Conservation (phyloP, 2,797 vertebrate species). For the Macrochelys suwanniensis region DNA sequence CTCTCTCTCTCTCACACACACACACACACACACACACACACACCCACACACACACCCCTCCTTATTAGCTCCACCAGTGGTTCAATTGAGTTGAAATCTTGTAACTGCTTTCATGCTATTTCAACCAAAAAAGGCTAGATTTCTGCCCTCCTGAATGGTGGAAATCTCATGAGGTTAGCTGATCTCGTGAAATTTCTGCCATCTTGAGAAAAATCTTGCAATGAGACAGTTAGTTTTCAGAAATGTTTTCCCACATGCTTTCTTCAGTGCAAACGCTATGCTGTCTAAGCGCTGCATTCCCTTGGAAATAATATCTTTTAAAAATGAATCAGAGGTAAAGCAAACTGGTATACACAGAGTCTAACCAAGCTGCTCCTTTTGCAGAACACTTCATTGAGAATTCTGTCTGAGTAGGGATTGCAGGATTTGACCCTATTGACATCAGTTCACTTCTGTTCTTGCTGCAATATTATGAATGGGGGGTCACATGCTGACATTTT, state of each 20-base stretch:
- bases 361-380: neutral
- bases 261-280: neutral
- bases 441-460: neutral
- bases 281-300: neutral
- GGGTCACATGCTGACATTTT: neutral
- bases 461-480: neutral
- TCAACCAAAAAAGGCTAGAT: neutral
- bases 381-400: neutral
- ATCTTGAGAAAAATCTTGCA: neutral
- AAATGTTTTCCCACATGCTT: neutral
- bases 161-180: neutral
- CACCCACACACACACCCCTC: too few relatives aligned
- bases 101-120: neutral
- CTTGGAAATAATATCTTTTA: neutral
- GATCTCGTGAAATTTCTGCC: neutral
- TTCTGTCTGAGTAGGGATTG: neutral
- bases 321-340: neutral
- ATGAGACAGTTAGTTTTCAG: neutral
- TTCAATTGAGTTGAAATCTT: constrained; percentile 18
- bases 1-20: too few relatives aligned
- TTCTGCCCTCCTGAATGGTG: constrained; percentile 15
- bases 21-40: too few relatives aligned
- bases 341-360: rapidly evolving
- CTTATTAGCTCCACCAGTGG: neutral
- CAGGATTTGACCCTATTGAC: neutral